phyloP scores from a whole-genome alignment of 2,113 vertebrate species.

The Amphiprion percula region DNA sequence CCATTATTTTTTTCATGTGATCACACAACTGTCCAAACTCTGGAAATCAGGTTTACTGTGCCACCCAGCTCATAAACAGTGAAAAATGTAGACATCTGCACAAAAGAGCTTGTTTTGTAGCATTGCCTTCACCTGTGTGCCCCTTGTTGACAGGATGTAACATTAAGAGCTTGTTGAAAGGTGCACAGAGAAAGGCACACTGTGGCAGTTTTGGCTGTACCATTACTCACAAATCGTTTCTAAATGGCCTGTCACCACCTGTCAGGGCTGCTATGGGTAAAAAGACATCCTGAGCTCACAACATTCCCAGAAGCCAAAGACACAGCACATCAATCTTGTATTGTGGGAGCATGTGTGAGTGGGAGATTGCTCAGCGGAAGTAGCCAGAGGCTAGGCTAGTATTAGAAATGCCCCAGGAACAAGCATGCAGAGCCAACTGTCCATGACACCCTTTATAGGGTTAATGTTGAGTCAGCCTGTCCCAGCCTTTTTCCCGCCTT shows the following conservation, averaged over 20 bases:
- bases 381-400: slow-evolving; percentile 51
- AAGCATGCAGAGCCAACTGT: slow-evolving; percentile 39
- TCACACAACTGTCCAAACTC: background rate
- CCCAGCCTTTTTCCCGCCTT: slow-evolving; percentile 8
- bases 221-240: slow-evolving; percentile 58
- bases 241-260: slow-evolving; percentile 61
- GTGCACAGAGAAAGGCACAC: slow-evolving; percentile 16
- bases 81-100: slow-evolving; percentile 37
- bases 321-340: slow-evolving; percentile 66
- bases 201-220: slow-evolving; percentile 33
- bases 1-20: background rate
- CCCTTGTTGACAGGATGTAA: slow-evolving; percentile 49
- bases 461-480: slow-evolving; percentile 43
- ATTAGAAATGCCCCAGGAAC: slow-evolving; percentile 50
- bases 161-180: slow-evolving; percentile 52
- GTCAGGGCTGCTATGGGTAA: slow-evolving; percentile 44
- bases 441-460: slow-evolving; percentile 33
- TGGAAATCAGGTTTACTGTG: slow-evolving; percentile 1
- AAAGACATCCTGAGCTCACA: slow-evolving; percentile 57
- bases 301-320: slow-evolving; percentile 58
- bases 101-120: slow-evolving; percentile 20
- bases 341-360: slow-evolving; percentile 41
- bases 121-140: slow-evolving; percentile 34
- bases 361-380: slow-evolving; percentile 36
- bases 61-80: slow-evolving; percentile 5